Evolutionary conservation across 2,888 invertebrate genomes (phyloP).

Genomic region (Apamea monoglypha): DNA sequence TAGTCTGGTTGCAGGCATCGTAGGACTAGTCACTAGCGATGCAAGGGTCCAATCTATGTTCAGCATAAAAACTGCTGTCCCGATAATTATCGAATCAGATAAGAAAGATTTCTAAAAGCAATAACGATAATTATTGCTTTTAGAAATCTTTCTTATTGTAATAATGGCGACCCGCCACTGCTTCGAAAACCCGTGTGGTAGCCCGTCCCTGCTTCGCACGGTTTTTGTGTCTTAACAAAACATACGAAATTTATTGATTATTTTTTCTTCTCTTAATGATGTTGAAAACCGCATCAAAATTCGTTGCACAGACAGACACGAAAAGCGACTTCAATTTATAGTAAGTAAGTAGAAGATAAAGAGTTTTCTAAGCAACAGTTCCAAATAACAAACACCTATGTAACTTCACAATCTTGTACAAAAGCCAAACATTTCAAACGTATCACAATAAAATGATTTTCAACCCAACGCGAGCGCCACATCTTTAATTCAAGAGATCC

Average conservation of each 20-base stretch:
- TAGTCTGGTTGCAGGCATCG: not conserved
- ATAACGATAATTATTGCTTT: too few relatives aligned
- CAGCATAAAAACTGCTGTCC: not conserved
- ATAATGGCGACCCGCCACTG: not conserved
- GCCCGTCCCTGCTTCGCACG: too few relatives aligned
- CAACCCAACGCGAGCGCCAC: constrained; percentile 36
- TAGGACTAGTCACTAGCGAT: not conserved
- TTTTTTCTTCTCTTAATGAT: not conserved
- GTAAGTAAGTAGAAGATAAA: not conserved
- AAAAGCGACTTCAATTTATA: not conserved
- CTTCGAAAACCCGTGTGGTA: too few relatives aligned
- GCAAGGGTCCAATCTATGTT: not conserved
- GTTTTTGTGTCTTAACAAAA: too few relatives aligned
- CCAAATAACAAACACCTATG: not conserved
- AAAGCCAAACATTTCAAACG: constrained; percentile 22
- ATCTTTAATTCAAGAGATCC: constrained; percentile 70
- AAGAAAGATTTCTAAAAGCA: too few relatives aligned
- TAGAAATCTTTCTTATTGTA: not conserved
- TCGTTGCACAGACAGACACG: not conserved
- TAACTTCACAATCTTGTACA: not conserved
- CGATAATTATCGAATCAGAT: too few relatives aligned
- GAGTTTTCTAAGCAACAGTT: not conserved
- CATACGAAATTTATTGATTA: too few relatives aligned
- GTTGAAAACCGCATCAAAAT: not conserved
- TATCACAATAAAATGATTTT: constrained; percentile 50